Evolutionary conservation across 2,888 invertebrate genomes (phyloP), one percentile per base, ranked within the genome.

Genomic region (Papilio elwesi): DNA sequence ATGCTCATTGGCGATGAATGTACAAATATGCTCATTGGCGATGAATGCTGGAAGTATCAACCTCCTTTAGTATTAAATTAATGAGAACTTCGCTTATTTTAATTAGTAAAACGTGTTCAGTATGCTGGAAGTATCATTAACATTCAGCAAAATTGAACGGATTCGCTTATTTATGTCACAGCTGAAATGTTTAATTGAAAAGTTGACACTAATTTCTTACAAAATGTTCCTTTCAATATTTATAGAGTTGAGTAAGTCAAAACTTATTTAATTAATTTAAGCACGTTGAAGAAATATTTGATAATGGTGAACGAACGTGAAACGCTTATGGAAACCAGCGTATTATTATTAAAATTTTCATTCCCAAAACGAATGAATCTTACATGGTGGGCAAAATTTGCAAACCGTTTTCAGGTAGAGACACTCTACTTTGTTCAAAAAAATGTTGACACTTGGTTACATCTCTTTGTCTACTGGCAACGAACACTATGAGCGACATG

Each of bases 121-220:
- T 66, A 38, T 66, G 43, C 51, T 66, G 15, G n/a, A 66, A 66
- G 66, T 52, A 66, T 38, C 51, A 38, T 65, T 38, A 52, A 52
- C 66, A 43, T 66, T 66, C 38, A 66, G 52, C 52, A 66, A 38
- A 66, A 52, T 66, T 38, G 38, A 66, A 66, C 66, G 66, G 66
- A 51, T 66, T 66, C 66, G 66, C 52, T 66, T 52, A 66, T 66
- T 66, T 38, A 52, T 52, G 36, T 66, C 51, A 66, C 52, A 15
- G 52, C 38, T 52, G 36, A 66, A 66, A 66, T 66, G 38, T 66
- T 66, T 66, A 66, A 66, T 66, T 66, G 52, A 65, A 66, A 52
- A 66, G 66, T 52, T 66, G 52, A 15, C 52, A 66, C 38, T 38
- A 16, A 12, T 11, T 55, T 55, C 67, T 47, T 13, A 59, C 57